Percentiles rank a stretch among this genome's conserved stretches.
phyloP scores from a whole-genome alignment of 37 sponge, comb jelly and placozoan species.

The Chondrosia reniformis region DNA sequence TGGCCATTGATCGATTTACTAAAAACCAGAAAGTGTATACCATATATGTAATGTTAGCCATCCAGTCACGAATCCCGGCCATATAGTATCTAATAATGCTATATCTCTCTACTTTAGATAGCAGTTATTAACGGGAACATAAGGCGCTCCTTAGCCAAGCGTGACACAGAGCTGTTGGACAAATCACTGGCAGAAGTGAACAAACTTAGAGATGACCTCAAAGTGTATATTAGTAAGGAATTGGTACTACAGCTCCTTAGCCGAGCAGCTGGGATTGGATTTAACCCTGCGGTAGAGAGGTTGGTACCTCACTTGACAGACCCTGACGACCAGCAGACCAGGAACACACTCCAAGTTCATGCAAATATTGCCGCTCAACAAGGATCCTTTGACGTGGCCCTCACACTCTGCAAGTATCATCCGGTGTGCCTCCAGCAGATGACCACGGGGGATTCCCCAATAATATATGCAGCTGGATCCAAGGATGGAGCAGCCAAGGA shows the following conservation, averaged over 20 bases:
- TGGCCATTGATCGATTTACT: too few species aligned
- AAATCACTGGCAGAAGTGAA: conserved; percentile 1
- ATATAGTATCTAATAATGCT: too few species aligned
- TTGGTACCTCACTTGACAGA: conserved; percentile 50
- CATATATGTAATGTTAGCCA: too few species aligned
- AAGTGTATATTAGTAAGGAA: conserved; percentile 16
- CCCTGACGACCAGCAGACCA: conserved; percentile 8
- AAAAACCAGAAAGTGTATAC: too few species aligned
- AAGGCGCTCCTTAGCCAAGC: neutral
- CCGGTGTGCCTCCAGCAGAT: conserved; percentile 61
- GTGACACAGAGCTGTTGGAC: neutral
- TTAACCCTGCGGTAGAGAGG: conserved; percentile 20
- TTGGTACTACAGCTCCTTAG: conserved; percentile 45
- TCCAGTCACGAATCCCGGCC: too few species aligned
- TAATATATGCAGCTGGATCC: conserved; percentile 29
- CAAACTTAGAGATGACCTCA: conserved; percentile 4
- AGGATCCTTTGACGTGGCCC: conserved; percentile 33
- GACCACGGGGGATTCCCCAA: conserved; percentile 36
- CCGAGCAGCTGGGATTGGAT: conserved; percentile 30
- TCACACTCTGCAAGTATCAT: conserved; percentile 40
- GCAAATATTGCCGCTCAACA: conserved; percentile 58
- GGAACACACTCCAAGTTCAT: conserved; percentile 44
- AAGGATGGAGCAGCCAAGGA: conserved; percentile 2
- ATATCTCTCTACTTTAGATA: neutral
- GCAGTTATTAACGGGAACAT: neutral